These are phyloP conservation scores for Lithophane socia DNA, from an alignment of 2,888 invertebrate genomes.

Conservation along the genomic window DNA sequence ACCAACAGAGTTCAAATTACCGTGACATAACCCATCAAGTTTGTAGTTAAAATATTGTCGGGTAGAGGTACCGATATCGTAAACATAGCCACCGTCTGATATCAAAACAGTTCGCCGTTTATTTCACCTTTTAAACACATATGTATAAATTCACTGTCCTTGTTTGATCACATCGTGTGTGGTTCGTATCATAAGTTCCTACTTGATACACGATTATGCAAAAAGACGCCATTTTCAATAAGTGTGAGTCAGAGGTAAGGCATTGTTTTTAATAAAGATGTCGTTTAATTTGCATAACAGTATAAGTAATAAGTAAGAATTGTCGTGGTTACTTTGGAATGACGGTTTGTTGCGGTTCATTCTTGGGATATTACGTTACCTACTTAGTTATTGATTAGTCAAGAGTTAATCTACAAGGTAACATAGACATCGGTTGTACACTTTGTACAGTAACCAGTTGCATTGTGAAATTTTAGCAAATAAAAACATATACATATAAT, in stretches of 20 bases:
- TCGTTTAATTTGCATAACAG: constrained; percentile 51
- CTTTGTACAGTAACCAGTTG: neutral
- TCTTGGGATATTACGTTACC: constrained; percentile 27
- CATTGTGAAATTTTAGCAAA: no score
- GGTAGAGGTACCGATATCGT: constrained; percentile 50
- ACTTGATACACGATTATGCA: constrained; percentile 27
- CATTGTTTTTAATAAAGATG: constrained; percentile 52
- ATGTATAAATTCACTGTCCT: constrained; percentile 57
- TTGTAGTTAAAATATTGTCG: constrained; percentile 26
- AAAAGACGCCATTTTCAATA: constrained; percentile 48
- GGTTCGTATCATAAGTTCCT: constrained; percentile 44
- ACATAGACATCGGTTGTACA: neutral
- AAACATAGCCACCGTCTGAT: constrained; percentile 62
- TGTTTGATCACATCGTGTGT: constrained; percentile 62
- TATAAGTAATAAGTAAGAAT: constrained; percentile 18
- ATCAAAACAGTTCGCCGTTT: constrained; percentile 72
- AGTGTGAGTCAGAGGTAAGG: constrained; percentile 50
- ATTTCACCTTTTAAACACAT: constrained; percentile 67
- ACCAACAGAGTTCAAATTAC: constrained; percentile 42
- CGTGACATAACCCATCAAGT: constrained; percentile 6
- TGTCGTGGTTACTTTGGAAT: neutral
- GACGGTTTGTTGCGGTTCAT: constrained; percentile 18
- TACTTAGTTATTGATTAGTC: neutral
- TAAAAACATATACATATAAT: no score
- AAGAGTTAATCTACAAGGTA: neutral